Conservation (phyloP, 2,113 vertebrate genomes). For the Maylandia zebra region DNA sequence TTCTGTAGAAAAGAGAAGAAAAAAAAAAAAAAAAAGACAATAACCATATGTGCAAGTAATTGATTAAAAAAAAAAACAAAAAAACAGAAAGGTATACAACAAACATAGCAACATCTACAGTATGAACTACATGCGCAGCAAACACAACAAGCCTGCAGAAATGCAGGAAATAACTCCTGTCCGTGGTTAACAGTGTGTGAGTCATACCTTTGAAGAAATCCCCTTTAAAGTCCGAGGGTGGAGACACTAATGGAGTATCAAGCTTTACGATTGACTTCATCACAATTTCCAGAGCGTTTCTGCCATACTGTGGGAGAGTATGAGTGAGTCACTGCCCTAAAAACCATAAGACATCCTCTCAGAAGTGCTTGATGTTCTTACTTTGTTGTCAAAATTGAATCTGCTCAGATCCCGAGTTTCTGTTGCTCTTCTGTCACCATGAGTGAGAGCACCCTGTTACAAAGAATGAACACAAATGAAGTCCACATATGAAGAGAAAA, state of each 20-base stretch:
- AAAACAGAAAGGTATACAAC: fast-evolving
- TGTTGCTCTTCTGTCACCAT: constrained; percentile 94
- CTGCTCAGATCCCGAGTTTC: constrained; percentile 95
- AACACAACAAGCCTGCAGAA: neutral
- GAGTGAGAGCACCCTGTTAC: constrained; percentile 90
- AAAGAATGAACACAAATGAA: neutral
- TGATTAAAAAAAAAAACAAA: fast-evolving
- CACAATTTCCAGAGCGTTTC: constrained; percentile 95
- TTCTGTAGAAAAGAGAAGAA: constrained; percentile 65
- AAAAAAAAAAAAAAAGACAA: fast-evolving
- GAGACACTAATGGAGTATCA: constrained; percentile 86
- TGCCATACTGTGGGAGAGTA: constrained; percentile 80
- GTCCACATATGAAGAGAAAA: neutral
- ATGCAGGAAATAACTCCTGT: neutral
- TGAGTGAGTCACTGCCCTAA: neutral
- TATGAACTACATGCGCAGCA: neutral
- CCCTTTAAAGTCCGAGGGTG: constrained; percentile 87
- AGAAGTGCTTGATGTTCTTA: constrained; percentile 25
- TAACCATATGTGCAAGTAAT: neutral
- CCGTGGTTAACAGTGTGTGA: neutral
- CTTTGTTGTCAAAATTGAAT: constrained; percentile 99
- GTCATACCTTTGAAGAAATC: constrained; percentile 95
- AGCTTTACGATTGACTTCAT: constrained; percentile 99
- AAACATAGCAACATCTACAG: neutral
- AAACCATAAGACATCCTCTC: neutral